Evolutionary conservation across 2,113 vertebrate species (phyloP), one percentile per base, ranked within the genome.

Genomic region (Halcyon senegalensis): DNA sequence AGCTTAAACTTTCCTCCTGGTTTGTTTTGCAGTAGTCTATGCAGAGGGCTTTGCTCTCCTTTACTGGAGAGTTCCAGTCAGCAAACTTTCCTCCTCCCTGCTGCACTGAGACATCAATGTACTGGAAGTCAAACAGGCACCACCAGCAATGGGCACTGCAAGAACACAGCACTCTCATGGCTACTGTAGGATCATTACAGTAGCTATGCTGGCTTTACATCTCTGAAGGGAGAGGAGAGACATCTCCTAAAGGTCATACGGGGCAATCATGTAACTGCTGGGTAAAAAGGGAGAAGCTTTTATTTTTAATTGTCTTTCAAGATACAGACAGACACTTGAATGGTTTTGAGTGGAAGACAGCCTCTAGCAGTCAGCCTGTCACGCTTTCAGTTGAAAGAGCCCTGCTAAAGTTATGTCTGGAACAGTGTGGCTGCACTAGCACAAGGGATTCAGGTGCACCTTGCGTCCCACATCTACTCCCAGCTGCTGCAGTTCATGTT

Each of bases 381-480:
- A 81, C 0, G 0, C 25, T 46, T 69, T 53, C 73, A 87, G 2
- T 48, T 1, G 0, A 3, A 69, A 67, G 60, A 70, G n/a, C 60
- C 59, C 44, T 67, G 67, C 23, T 56, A 43, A 62, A 76, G 69
- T 67, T 66, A 1, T 0, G 17, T 70, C n/a, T 89, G 56, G 35
- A 59, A n/a, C n/a, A 87, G 81, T 15, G 69, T 77, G 78, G 53
- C 78, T 76, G 37, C 90, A 69, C 46, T 41, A 46, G 68, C 41
- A n/a, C 24, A 19, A 35, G 64, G n/a, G 39, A 16, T 74, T 91
- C 25, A 18, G 1, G 5, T 10, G 48, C 30, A 20, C 67, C 51
- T n/a, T 41, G 44, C 43, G 53, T 59, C 84, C 77, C 69, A 37
- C 25, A 31, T 30, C 44, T n/a, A 5, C n/a, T 53, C 43, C 64